Evolutionary conservation across 30 jellyfish, hydroid and myxozoan genomes (phyloP).

Genomic region (Calvadosia cruxmelitensis): DNA sequence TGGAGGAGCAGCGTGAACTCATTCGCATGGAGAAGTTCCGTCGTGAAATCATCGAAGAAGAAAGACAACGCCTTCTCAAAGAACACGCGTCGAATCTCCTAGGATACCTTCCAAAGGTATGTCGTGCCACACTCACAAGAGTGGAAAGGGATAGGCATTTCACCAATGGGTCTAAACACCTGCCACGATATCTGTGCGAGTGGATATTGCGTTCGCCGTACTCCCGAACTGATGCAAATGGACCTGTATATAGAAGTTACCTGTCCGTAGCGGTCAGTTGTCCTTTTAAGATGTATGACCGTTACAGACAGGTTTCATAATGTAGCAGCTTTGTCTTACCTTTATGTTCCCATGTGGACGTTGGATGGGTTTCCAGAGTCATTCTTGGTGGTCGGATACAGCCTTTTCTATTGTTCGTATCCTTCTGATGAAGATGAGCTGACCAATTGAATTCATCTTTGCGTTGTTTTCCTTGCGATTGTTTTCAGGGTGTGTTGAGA

Average conservation of each 20-base stretch:
- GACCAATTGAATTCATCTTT: no score
- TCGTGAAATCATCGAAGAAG: slow-evolving; percentile 77
- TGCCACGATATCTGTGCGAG: not conserved
- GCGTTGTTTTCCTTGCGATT: no score
- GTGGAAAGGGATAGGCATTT: not conserved
- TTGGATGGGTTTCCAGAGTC: no score
- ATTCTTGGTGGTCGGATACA: no score
- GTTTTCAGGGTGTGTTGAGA: slow-evolving; percentile 76
- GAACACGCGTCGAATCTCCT: slow-evolving; percentile 84
- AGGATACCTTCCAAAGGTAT: slow-evolving; percentile 87
- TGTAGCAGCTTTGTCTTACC: no score
- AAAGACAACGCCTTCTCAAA: slow-evolving; percentile 77
- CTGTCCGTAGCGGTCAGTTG: no score
- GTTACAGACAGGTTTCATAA: no score
- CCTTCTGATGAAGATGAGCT: no score
- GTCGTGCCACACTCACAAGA: not conserved
- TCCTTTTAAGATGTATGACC: no score
- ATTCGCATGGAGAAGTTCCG: slow-evolving; percentile 68
- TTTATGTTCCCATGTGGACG: no score
- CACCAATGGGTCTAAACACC: not conserved
- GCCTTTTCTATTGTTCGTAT: no score
- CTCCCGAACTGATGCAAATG: not conserved
- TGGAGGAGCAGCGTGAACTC: slow-evolving; percentile 67
- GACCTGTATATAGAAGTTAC: no score
- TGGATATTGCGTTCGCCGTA: not conserved